phyloP scores from a whole-genome alignment of 2,797 vertebrate genomes.

The Streptopelia turtur region DNA sequence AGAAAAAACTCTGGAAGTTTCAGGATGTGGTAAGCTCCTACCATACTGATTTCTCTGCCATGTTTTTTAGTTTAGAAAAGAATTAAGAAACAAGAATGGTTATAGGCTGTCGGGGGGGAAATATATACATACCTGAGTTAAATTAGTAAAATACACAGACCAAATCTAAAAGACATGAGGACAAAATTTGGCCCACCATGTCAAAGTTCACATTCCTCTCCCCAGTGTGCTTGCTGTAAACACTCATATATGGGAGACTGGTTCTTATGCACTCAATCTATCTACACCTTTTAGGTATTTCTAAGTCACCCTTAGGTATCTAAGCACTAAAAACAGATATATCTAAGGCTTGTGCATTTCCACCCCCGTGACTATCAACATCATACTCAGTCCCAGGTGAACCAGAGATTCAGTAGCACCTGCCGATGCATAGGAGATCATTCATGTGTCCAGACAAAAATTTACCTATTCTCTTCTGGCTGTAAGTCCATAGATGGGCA shows the following conservation, averaged over 20 bases:
- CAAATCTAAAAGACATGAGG: background rate
- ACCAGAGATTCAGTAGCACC: background rate
- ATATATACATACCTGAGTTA: background rate
- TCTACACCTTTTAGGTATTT: background rate
- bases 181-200: background rate
- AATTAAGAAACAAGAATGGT: background rate
- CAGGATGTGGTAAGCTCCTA: background rate
- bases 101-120: background rate
- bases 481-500: background rate
- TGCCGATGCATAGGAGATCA: background rate
- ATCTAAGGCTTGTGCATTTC: background rate
- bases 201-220: background rate
- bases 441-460: background rate
- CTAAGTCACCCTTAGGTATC: background rate
- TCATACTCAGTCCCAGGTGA: background rate
- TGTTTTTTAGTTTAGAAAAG: constrained; percentile 13
- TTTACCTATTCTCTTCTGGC: background rate
- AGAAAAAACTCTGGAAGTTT: background rate
- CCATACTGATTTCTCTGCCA: constrained; percentile 2
- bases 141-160: background rate
- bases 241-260: background rate
- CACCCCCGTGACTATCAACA: background rate
- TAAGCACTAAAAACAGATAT: background rate
- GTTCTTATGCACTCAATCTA: background rate
- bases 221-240: background rate